Base-by-base conservation (phyloP, 2,113 vertebrate species). In the Melanostigma gelatinosum region DNA sequence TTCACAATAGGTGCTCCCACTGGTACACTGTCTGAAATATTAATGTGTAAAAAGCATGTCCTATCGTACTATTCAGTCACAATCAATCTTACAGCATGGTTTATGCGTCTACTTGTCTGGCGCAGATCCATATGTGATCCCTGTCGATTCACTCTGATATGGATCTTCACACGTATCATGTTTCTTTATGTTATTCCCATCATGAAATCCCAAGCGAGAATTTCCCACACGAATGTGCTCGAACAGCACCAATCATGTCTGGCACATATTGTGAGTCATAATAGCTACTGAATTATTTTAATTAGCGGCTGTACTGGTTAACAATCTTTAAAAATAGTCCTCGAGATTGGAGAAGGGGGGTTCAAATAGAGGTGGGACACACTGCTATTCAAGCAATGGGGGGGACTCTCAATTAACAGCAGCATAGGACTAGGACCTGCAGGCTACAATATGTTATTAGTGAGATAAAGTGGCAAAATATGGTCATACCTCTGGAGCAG, bases 261-360 rank as follows among this genome's bases (percentile, higher is more conserved):
- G 80, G 73, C 67, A 66, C 20, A 15, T 20, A 8, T 40, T 79
- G 57, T n/a, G 29, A 58, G 55, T 10, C 42, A n/a, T 76, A 60
- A 73, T 46, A 44, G 24, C 34, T 48, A 65, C 32, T 76, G 67
- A 81, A 85, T 86, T 73, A 84, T 68, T 83, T 75, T 75, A 84
- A 87, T 83, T 82, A 87, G 12, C 77, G 63, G 44, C 52, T 80
- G 57, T 38, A 50, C 20, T 20, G 36, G 32, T 73, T 74, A 64
- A 75, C 50, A 72, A 10, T 34, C 27, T 85, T 72, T 60, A 75
- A 84, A 91, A 83, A 87, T 72, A 86, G 70, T 66, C 67, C 36
- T 38, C 72, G 27, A 40, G 34, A 48, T 55, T 77, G 38, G 24
- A 36, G 64, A 38, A 70, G 60, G 44, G 68, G 52, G 60, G 71